These are phyloP conservation scores for Scomber japonicus DNA, from an alignment of 2,113 vertebrate species.

Conservation along the genomic window DNA sequence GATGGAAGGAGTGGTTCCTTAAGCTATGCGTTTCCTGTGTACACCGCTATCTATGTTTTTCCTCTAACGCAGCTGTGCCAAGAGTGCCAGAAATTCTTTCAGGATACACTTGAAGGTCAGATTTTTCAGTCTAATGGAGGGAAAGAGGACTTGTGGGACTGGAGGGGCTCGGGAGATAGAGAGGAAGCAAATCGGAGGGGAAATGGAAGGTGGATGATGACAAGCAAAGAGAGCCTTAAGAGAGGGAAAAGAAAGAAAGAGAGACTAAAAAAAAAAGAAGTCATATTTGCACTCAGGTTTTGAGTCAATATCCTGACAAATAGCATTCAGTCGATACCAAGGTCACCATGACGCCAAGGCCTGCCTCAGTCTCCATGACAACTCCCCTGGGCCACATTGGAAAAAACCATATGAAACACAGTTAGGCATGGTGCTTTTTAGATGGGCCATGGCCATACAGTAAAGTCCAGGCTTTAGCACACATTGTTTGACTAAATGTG, in stretches of 20 bases:
- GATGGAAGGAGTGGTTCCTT: not conserved
- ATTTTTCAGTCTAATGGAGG: conserved; percentile 35
- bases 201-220: conserved; percentile 39
- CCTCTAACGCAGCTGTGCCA: not conserved
- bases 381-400: conserved; percentile 18
- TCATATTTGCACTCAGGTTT: conserved; percentile 56
- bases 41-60: conserved; percentile 33
- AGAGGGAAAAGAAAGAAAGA: not conserved
- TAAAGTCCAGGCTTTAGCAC: not conserved
- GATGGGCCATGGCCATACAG: not conserved
- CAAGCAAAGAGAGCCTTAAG: conserved; percentile 9
- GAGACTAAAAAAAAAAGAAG: conserved; percentile 2
- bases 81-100: conserved; percentile 51
- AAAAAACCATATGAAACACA: conserved; percentile 22
- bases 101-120: conserved; percentile 48
- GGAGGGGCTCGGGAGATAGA: conserved; percentile 2
- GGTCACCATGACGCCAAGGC: conserved; percentile 39
- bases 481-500: conserved; percentile 10
- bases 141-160: conserved; percentile 27
- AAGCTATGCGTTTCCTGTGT: conserved; percentile 28
- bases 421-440: conserved; percentile 16
- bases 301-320: conserved; percentile 55
- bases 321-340: conserved; percentile 28
- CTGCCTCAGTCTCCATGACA: conserved; percentile 62
- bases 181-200: not conserved